phyloP scores from a whole-genome alignment of 2,113 vertebrate species.

The Zootoca vivipara region DNA sequence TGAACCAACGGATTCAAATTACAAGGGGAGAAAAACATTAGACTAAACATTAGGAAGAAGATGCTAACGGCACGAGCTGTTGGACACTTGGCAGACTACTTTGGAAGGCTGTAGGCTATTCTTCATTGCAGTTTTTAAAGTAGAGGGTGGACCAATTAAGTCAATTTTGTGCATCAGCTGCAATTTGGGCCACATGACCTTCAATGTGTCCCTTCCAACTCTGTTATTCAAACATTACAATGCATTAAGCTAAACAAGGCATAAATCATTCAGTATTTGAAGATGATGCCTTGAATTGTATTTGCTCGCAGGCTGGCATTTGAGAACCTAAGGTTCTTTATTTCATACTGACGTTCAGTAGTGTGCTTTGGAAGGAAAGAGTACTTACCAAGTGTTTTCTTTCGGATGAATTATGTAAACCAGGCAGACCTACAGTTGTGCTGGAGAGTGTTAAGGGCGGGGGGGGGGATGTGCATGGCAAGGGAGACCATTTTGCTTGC shows the following conservation, averaged over 20 bases:
- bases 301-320: not conserved
- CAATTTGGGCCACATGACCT: not conserved
- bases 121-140: not conserved
- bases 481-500: not conserved
- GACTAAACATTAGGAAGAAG: not conserved
- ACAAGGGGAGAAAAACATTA: too few species aligned
- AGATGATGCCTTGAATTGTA: not conserved
- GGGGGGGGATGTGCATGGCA: not conserved
- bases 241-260: not conserved
- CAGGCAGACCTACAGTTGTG: not conserved
- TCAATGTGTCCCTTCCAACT: not conserved
- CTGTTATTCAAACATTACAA: slow-evolving; percentile 1
- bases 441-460: not conserved
- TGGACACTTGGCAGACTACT: not conserved
- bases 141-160: not conserved
- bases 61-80: not conserved
- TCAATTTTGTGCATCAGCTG: too few species aligned
- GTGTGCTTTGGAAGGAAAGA: not conserved
- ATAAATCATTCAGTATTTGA: not conserved
- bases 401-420: not conserved
- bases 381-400: not conserved
- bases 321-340: not conserved
- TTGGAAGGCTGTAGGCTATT: not conserved
- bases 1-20: too few species aligned
- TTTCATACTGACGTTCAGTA: not conserved